Evolutionary conservation across 2,888 invertebrate genomes (phyloP), one percentile per base, ranked within the genome.

Genomic region (Lobophora halterata): DNA sequence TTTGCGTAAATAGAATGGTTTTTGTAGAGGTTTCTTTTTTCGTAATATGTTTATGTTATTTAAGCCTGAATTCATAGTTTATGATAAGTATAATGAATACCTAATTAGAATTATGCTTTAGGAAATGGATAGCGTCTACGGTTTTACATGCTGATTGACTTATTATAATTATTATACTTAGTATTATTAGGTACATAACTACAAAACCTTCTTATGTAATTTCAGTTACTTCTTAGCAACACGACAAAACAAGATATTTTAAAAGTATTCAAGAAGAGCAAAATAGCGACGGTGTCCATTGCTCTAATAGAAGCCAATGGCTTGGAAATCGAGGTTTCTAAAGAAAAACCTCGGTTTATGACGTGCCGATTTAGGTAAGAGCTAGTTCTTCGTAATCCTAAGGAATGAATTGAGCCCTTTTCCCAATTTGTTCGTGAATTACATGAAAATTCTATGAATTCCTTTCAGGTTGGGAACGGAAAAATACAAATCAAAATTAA

Each of bases 241-340:
- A 71, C 75, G n/a, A 58, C 67, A 1, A 79, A 73, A 50, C 60
- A 69, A 29, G 70, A 73, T 8, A 34, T 52, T 7, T 32, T 53
- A 2, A 74, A 58, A 55, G 25, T 43, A 11, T 47, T 51, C 2
- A 81, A 77, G 53, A 78, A 61, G 46, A 61, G 53, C 5, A 83
- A 79, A 69, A 37, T 71, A 19, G 83, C 96, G 7, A 96, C 97
- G 13, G 96, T 99, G 6, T 98, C 97, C 30, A 93, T 99, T 60
- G 94, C 97, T 19, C 88, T 99, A 45, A 95, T 99, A 14, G 97
- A 98, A 82, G 97, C 95, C 18, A 94, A 91, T 78, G 93, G 95
- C 69, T 88, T 98, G 41, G 89, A 93, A 42, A 90, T 92, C 5
- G 92, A 94, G 81, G 92, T 93, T 61, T 91, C 92, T 35, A 96